Conservation (phyloP, 2,113 vertebrate species). For the Tragelaphus scriptus region DNA sequence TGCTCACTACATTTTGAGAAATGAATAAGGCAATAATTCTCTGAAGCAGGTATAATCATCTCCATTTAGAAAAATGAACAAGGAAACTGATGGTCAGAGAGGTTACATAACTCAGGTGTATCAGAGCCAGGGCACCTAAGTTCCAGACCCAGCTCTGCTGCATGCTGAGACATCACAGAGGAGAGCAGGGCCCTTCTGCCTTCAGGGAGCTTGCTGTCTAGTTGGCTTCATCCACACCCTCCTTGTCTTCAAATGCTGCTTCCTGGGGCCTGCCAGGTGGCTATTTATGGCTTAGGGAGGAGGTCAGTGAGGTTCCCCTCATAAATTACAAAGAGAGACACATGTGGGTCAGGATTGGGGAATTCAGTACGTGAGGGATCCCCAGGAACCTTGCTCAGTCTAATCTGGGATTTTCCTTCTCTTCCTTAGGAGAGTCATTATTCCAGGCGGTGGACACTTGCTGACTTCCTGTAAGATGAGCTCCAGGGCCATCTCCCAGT, state of each 20-base stretch:
- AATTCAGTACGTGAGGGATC: conserved; percentile 21
- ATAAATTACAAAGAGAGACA: conserved; percentile 73
- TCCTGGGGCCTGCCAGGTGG: conserved; percentile 27
- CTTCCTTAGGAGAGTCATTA: not conserved
- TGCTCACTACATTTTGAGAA: not conserved
- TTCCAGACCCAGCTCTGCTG: not conserved
- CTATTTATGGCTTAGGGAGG: conserved; percentile 64
- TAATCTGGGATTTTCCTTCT: not conserved
- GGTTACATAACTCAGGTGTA: rapidly evolving
- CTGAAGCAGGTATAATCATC: not conserved
- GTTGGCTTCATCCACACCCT: not conserved
- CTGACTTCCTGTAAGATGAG: not conserved
- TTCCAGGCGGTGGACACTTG: not conserved
- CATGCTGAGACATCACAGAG: not conserved
- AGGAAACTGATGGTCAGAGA: not conserved
- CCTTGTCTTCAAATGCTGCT: not conserved
- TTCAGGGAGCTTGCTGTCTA: not conserved
- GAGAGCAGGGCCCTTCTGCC: not conserved
- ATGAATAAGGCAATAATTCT: not conserved
- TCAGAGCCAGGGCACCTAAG: not conserved
- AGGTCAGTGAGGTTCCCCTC: conserved; percentile 47
- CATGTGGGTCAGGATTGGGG: conserved; percentile 69
- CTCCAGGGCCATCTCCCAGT: not conserved
- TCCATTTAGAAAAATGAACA: not conserved
- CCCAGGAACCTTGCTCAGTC: not conserved